Evolutionary conservation across 1,140 invertebrate genomes (phyloP).

Genomic region (Drosophila serrata): DNA sequence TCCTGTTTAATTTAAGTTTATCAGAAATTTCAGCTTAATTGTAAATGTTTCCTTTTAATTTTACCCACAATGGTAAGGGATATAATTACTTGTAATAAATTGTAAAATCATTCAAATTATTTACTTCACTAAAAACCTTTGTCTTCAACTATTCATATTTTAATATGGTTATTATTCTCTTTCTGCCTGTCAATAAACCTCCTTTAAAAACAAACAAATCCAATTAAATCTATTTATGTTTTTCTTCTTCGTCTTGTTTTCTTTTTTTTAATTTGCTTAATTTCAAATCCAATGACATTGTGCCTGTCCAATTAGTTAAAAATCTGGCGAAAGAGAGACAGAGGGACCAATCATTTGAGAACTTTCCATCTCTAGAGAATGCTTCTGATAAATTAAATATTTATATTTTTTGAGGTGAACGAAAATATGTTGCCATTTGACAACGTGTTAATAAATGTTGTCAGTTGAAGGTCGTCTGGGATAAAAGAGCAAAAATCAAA

Average conservation of each 20-base stretch:
- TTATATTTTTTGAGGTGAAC: constrained; percentile 13
- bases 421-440: constrained; percentile 40
- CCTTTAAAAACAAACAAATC: constrained; percentile 8
- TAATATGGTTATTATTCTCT: neutral
- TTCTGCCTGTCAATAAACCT: constrained; percentile 4
- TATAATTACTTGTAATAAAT: too few species aligned
- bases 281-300: constrained; percentile 20
- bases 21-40: neutral
- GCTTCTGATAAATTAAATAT: constrained; percentile 25
- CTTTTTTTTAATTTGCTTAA: constrained; percentile 12
- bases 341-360: neutral
- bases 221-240: constrained; percentile 37
- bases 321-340: neutral
- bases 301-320: constrained; percentile 25
- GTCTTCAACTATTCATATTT: neutral
- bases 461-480: constrained; percentile 46
- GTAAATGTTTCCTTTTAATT: neutral
- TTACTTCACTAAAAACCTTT: neutral
- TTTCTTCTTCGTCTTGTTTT: constrained; percentile 2
- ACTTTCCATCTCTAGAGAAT: constrained; percentile 9
- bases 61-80: too few species aligned
- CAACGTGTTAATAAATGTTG: constrained; percentile 57
- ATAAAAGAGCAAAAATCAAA: constrained; percentile 7
- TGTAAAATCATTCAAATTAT: neutral
- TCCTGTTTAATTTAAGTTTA: neutral